A percentile compares a stretch with the other conserved stretches of the same genome.
Conservation (phyloP, 2,888 invertebrate species). For the Dasypogon diadema region DNA sequence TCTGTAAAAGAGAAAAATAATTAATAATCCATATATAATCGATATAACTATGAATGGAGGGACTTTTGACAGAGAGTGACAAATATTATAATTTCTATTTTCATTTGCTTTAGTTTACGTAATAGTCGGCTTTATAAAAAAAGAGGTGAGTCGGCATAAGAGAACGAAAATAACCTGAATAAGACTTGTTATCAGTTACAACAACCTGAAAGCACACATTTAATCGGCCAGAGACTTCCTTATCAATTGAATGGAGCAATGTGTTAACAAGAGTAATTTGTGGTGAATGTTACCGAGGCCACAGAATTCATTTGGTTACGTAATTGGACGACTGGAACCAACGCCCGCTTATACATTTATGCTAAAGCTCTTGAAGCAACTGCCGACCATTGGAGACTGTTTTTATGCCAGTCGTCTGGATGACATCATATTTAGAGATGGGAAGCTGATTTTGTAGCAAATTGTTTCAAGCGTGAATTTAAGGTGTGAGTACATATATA, state of each 20-base stretch:
- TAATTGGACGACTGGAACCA: conserved; percentile 22
- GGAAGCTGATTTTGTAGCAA: conserved; percentile 1
- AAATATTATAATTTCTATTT: too few relatives aligned
- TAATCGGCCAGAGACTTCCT: conserved; percentile 27
- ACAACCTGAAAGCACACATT: neutral
- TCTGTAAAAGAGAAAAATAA: conserved; percentile 47
- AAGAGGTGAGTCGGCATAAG: too few relatives aligned
- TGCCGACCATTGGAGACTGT: too few relatives aligned
- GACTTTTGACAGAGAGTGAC: too few relatives aligned
- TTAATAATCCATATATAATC: too few relatives aligned
- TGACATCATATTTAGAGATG: conserved; percentile 31
- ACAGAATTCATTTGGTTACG: conserved; percentile 13
- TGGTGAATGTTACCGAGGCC: conserved; percentile 31
- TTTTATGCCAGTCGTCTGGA: conserved; percentile 1
- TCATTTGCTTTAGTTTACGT: too few relatives aligned
- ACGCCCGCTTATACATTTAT: conserved; percentile 6
- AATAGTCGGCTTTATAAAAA: too few relatives aligned
- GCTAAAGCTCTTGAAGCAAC: neutral
- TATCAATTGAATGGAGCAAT: conserved; percentile 1
- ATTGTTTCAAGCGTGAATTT: neutral
- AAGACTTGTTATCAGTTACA: conserved; percentile 9
- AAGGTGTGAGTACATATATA: neutral
- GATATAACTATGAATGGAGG: too few relatives aligned
- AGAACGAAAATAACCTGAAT: neutral
- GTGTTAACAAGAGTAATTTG: neutral